Conservation (phyloP, 2,113 vertebrate genomes). For the Thalassarche chlororhynchos region DNA sequence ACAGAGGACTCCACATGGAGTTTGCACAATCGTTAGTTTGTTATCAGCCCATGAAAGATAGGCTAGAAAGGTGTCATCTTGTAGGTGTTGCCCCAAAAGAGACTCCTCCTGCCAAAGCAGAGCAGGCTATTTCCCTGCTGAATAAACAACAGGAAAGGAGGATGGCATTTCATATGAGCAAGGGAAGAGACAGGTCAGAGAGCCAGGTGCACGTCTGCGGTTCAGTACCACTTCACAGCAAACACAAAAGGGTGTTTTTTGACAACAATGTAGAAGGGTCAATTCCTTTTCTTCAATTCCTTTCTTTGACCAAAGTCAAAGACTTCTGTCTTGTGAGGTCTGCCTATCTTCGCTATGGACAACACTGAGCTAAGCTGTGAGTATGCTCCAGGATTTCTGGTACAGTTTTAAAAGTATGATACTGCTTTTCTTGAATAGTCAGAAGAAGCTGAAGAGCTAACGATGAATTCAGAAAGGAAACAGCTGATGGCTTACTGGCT, state of each 20-base stretch:
- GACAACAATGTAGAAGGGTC: background rate
- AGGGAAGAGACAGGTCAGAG: background rate
- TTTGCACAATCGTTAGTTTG: background rate
- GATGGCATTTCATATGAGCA: background rate
- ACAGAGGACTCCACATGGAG: background rate
- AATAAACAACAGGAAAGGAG: background rate
- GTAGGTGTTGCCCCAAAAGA: background rate
- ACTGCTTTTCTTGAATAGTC: background rate
- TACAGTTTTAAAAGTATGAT: background rate
- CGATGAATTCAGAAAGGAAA: background rate
- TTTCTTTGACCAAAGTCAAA: background rate
- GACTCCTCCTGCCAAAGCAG: background rate
- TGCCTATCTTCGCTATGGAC: background rate
- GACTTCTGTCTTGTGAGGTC: background rate
- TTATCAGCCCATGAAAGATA: background rate
- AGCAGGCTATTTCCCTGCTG: background rate
- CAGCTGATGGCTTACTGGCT: background rate
- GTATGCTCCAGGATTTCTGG: background rate
- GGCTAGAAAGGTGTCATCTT: background rate
- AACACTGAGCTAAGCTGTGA: background rate
- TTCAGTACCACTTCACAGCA: background rate
- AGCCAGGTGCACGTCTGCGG: rapidly evolving
- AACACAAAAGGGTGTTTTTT: background rate
- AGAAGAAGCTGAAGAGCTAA: background rate
- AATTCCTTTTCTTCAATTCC: background rate